Evolutionary conservation across 2,797 vertebrate genomes (phyloP).

Genomic region (Siniperca undulata): DNA sequence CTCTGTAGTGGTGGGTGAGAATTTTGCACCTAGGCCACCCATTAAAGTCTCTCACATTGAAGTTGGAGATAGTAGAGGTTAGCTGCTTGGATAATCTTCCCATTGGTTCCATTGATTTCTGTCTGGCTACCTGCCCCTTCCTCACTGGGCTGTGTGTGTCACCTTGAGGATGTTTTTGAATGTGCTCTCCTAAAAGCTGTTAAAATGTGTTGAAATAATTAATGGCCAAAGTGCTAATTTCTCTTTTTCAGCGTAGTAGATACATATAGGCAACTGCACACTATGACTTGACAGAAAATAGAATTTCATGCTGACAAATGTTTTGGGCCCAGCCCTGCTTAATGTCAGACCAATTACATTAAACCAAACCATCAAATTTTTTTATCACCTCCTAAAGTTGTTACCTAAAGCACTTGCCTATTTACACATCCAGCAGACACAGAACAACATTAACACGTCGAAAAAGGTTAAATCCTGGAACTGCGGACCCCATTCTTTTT

Average conservation of each 20-base stretch:
- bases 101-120: neutral
- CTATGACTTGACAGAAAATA: neutral
- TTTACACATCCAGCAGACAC: neutral
- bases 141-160: neutral
- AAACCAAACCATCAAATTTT: neutral
- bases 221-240: neutral
- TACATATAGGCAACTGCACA: neutral
- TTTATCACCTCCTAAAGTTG: neutral
- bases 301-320: neutral
- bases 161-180: neutral
- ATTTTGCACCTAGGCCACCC: neutral
- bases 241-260: neutral
- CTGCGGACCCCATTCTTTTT: no score
- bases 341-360: neutral
- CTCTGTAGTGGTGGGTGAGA: neutral
- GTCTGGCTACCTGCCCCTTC: neutral
- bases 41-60: neutral
- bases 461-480: no score
- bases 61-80: neutral
- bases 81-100: neutral
- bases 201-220: no score
- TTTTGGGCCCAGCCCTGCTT: neutral
- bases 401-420: neutral
- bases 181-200: neutral
- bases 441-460: neutral